Conservation (phyloP, 2,888 invertebrate genomes). For the Ischnus inquisitorius region DNA sequence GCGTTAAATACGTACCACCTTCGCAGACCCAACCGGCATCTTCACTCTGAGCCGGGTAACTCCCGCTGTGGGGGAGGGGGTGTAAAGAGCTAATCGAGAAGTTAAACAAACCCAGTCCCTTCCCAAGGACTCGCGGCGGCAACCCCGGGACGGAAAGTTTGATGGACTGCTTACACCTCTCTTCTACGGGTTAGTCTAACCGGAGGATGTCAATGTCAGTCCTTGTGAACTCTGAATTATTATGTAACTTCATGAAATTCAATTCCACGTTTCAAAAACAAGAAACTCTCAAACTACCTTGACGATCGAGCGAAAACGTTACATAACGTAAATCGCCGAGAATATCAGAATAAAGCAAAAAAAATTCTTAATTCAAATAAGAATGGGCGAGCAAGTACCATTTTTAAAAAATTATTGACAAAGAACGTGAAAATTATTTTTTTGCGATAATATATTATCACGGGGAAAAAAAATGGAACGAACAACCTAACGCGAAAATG, state of each 20-base stretch:
- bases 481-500: neutral
- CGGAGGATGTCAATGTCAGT: slow-evolving; percentile 50
- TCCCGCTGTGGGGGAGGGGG: slow-evolving; percentile 34
- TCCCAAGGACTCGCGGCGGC: slow-evolving; percentile 47
- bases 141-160: slow-evolving; percentile 59
- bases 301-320: neutral
- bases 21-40: slow-evolving; percentile 21
- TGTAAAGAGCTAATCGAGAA: slow-evolving; percentile 70
- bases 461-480: neutral
- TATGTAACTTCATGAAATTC: slow-evolving; percentile 36
- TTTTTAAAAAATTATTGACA: neutral
- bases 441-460: neutral
- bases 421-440: neutral
- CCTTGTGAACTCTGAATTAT: slow-evolving; percentile 45
- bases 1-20: slow-evolving; percentile 69
- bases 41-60: slow-evolving; percentile 54
- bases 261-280: slow-evolving; percentile 32
- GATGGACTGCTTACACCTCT: slow-evolving; percentile 62
- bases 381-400: too few species aligned
- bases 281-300: slow-evolving; percentile 17
- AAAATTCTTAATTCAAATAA: too few species aligned
- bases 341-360: neutral
- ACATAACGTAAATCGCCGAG: neutral
- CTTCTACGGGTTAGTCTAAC: slow-evolving; percentile 44
- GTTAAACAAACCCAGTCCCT: slow-evolving; percentile 69